Evolutionary conservation across 2,113 vertebrate genomes (phyloP).

Genomic region (Argyrosomus japonicus): DNA sequence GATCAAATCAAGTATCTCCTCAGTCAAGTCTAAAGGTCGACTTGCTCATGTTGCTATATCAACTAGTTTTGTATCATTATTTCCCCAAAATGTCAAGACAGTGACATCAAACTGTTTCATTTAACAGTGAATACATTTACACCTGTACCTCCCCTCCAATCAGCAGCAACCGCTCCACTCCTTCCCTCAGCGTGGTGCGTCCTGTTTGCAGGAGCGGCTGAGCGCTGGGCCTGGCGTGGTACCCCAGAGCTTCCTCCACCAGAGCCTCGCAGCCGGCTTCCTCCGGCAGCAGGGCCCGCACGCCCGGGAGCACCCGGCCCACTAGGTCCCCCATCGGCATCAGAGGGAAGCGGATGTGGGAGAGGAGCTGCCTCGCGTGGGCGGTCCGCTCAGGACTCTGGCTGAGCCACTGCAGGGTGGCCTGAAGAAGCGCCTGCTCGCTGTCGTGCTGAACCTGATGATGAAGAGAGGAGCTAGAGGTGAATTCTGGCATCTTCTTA

Average conservation of each 20-base stretch:
- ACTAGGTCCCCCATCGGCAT: constrained; percentile 90
- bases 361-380: constrained; percentile 87
- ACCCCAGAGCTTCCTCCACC: constrained; percentile 90
- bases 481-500: neutral
- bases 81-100: no score
- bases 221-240: constrained; percentile 86
- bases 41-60: no score
- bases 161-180: constrained; percentile 88
- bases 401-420: constrained; percentile 91
- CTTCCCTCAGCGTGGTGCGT: constrained; percentile 85
- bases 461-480: neutral
- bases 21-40: neutral
- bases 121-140: neutral
- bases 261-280: constrained; percentile 88
- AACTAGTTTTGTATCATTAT: no score
- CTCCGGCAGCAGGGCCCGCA: constrained; percentile 87
- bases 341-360: constrained; percentile 91
- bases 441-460: constrained; percentile 88
- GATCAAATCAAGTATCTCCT: neutral
- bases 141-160: constrained; percentile 89
- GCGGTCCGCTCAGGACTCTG: constrained; percentile 86
- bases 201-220: constrained; percentile 91
- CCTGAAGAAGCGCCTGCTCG: constrained; percentile 91
- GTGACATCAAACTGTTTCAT: no score
- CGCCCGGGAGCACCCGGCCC: constrained; percentile 85